Conservation (phyloP, 2,113 vertebrate species). For the Oncorhynchus nerka region DNA sequence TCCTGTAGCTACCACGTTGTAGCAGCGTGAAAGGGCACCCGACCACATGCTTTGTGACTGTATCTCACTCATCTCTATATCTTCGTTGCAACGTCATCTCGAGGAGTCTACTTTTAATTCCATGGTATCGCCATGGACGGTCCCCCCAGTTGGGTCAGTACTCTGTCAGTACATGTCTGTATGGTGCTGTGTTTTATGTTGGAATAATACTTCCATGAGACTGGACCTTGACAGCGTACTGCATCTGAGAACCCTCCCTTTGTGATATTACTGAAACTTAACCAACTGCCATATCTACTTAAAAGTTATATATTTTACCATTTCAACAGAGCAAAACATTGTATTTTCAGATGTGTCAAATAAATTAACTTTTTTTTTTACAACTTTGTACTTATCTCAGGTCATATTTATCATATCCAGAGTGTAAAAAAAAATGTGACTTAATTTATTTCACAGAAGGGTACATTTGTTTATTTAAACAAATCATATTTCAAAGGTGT, state of each 20-base stretch:
- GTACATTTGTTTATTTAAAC: no score
- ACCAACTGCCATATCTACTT: conserved; percentile 59
- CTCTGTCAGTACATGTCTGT: conserved; percentile 16
- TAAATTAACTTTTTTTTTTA: conserved; percentile 62
- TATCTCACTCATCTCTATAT: no score
- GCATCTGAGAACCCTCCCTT: conserved; percentile 62
- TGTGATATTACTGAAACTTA: conserved; percentile 57
- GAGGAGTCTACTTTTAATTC: background rate
- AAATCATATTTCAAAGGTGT: background rate
- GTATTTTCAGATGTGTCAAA: conserved; percentile 74
- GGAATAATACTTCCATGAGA: conserved; percentile 39
- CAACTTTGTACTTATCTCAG: background rate
- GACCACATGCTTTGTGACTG: no score
- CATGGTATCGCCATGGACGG: background rate
- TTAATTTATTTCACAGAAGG: no score
- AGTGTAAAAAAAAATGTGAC: no score
- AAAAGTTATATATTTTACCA: conserved; percentile 68
- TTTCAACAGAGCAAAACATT: conserved; percentile 50
- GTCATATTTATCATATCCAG: no score
- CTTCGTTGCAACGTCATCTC: background rate
- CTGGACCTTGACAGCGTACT: conserved; percentile 51
- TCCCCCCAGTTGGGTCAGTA: background rate
- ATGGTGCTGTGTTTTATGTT: conserved; percentile 49
- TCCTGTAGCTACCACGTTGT: no score
- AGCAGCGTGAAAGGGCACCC: no score